Evolutionary conservation across 2,888 invertebrate genomes (phyloP).

Genomic region (Brassicogethes aeneus): DNA sequence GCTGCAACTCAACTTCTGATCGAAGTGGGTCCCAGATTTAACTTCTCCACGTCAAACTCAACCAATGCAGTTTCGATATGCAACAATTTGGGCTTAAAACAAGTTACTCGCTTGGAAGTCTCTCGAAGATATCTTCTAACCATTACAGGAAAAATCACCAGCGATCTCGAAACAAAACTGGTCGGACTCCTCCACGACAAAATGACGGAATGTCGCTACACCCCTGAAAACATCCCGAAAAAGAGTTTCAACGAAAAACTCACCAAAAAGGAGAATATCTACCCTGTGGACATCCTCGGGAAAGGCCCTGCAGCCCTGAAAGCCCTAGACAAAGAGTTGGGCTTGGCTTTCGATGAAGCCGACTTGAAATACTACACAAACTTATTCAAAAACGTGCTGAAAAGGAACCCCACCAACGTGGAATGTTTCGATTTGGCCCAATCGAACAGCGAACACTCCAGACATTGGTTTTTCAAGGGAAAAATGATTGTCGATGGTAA

Average conservation of each 20-base stretch:
- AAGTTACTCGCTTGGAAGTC: slow-evolving; percentile 72
- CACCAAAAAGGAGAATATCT: slow-evolving; percentile 62
- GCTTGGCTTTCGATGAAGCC: slow-evolving; percentile 88
- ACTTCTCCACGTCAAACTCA: slow-evolving; percentile 92
- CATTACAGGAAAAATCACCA: slow-evolving; percentile 38
- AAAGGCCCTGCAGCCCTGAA: slow-evolving; percentile 72
- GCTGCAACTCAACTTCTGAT: slow-evolving; percentile 48
- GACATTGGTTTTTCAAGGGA: slow-evolving; percentile 99
- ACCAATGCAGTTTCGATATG: slow-evolving; percentile 96
- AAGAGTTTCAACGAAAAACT: slow-evolving; percentile 60
- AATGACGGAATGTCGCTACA: slow-evolving; percentile 90
- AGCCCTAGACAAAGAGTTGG: slow-evolving; percentile 52
- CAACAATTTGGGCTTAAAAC: slow-evolving; percentile 66
- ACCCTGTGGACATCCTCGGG: slow-evolving; percentile 71
- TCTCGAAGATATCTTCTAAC: slow-evolving; percentile 67
- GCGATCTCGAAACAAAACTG: slow-evolving; percentile 41
- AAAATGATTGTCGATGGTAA: slow-evolving; percentile 75
- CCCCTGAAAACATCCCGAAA: slow-evolving; percentile 52
- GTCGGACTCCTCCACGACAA: slow-evolving; percentile 70
- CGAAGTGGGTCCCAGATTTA: slow-evolving; percentile 89
- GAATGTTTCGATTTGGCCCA: slow-evolving; percentile 98
- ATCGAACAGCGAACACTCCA: slow-evolving; percentile 95
- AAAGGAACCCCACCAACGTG: slow-evolving; percentile 91
- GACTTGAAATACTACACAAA: slow-evolving; percentile 86
- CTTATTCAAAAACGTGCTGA: slow-evolving; percentile 71